Evolutionary conservation across 2,888 invertebrate genomes (phyloP), one percentile per base, ranked within the genome.

Genomic region (Caenorhabditis angaria): DNA sequence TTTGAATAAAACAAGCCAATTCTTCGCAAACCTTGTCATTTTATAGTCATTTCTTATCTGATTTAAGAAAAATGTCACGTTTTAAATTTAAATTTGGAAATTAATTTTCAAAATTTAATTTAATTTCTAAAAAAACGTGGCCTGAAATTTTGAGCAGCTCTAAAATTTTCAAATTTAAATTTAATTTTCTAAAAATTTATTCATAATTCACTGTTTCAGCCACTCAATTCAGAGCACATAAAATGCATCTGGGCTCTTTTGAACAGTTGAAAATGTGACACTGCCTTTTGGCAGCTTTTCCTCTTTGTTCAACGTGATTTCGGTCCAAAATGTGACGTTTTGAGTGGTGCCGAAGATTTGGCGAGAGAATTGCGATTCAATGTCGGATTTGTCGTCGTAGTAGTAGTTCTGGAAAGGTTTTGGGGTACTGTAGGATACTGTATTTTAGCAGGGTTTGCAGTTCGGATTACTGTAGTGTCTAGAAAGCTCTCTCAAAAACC

Each of bases 331-430:
- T 12, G 63, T 60, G 2, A 71, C 63, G 55, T 66, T 60, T 32
- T 59, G 2, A 5, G 70, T 54, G 2, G n/a, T 32, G 18, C 66
- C 70, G 27, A 71, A 71, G 1, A 71, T 22, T n/a, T 71, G 63
- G 14, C 66, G 20, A 25, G 66, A 62, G 48, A 71, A 71, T 32
- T 71, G 70, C 1, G 70, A 62, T 27, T 71, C 70, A 18, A 71
- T 22, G 1, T 62, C 27, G 22, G 66, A 66, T 56, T 66, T 48
- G 32, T 71, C 70, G 27, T 71, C 70, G 25, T 71, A 71, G 63
- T 71, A 71, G 48, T 71, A 71, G 35, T 71, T 71, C 70, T 71
- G 53, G 58, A 62, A 28, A 14, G 12, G 22, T 14, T 20, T 5
- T 12, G n/a, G n/a, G n/a, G n/a, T n/a, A n/a, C n/a, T n/a, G n/a